These are phyloP conservation scores for Polyommatus iphigenia DNA, from an alignment of 2,888 invertebrate species.

Conservation along the genomic window DNA sequence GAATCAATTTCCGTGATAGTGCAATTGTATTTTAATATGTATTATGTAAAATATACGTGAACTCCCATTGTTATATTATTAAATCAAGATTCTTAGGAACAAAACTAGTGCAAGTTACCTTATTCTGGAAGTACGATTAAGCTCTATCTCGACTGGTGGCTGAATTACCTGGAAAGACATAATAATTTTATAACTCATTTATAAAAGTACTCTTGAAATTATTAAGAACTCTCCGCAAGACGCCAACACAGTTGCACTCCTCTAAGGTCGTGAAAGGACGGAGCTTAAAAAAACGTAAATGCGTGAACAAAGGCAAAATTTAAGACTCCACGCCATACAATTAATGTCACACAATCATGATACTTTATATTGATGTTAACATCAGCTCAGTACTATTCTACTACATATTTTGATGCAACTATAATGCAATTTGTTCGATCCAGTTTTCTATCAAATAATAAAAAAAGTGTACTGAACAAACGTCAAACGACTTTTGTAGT, in stretches of 20 bases:
- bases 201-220: neutral
- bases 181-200: neutral
- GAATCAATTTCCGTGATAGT: neutral
- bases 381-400: neutral
- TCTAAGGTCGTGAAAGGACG: neutral
- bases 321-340: neutral
- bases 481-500: neutral
- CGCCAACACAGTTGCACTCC: neutral
- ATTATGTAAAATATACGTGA: neutral
- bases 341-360: neutral
- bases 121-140: neutral
- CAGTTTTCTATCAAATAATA: too few species aligned
- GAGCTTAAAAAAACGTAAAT: neutral
- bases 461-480: too few species aligned
- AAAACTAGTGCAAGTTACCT: neutral
- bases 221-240: neutral
- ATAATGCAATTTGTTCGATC: too few species aligned
- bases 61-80: neutral
- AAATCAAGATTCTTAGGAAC: neutral
- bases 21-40: neutral
- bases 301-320: neutral
- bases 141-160: neutral
- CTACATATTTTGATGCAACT: too few species aligned
- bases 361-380: neutral
- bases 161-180: neutral